These are phyloP conservation scores for Oryzias celebensis DNA, from an alignment of 2,113 vertebrate genomes.

Conservation along the genomic window DNA sequence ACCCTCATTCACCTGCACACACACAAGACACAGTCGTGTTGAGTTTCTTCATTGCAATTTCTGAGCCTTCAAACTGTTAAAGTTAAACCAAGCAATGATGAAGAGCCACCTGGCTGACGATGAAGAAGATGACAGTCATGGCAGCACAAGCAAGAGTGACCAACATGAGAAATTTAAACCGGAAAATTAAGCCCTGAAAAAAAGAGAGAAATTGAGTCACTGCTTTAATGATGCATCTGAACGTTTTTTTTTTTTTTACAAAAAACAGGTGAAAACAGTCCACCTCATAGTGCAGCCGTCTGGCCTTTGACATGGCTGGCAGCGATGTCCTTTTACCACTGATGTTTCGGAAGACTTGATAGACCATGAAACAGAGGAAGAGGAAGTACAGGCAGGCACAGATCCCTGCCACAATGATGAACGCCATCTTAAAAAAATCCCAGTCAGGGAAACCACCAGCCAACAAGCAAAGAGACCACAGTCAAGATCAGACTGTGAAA, in stretches of 20 bases:
- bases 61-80: too few relatives aligned
- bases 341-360: slow-evolving; percentile 97
- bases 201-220: neutral
- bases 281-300: slow-evolving; percentile 94
- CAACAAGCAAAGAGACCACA: neutral
- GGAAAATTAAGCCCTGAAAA: slow-evolving; percentile 91
- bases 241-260: too few relatives aligned
- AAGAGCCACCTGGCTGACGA: slow-evolving; percentile 90
- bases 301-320: slow-evolving; percentile 93
- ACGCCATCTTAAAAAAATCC: slow-evolving; percentile 86
- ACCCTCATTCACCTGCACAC: slow-evolving; percentile 89
- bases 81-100: neutral
- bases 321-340: slow-evolving; percentile 90
- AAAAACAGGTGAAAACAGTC: neutral
- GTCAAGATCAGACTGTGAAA: neutral
- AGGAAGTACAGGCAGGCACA: slow-evolving; percentile 98
- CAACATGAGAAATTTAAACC: slow-evolving; percentile 98
- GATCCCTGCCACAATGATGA: slow-evolving; percentile 96
- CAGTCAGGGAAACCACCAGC: slow-evolving; percentile 51
- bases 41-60: too few relatives aligned
- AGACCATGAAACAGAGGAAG: slow-evolving; percentile 98
- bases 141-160: slow-evolving; percentile 95
- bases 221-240: too few relatives aligned
- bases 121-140: slow-evolving; percentile 98
- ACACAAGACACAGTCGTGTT: too few relatives aligned